Base-by-base conservation (phyloP, 2,888 invertebrate genomes). In the Theodoxus fluviatilis region DNA sequence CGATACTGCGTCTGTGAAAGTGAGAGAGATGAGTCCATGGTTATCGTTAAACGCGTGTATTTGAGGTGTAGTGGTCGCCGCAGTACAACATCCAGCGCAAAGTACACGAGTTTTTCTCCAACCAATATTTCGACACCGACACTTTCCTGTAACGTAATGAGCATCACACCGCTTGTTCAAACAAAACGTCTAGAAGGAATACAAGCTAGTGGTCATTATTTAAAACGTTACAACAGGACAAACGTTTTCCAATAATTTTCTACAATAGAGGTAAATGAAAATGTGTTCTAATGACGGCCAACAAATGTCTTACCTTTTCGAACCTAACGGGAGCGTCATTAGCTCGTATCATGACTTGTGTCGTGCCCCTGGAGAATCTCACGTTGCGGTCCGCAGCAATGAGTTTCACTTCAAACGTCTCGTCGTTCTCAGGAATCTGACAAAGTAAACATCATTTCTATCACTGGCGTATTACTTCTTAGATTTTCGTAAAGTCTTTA, bases 271-370 rank as follows among this genome's bases (percentile, higher is more conserved):
- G 37, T 22, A 38, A 6, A n/a, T 6, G 1, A 52, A 12, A 52
- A 52, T 1, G 7, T 28, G 25, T 28, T 31, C 28, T 0, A 59
- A 18, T 31, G 7, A n/a, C 7, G 18, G 7, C 25, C 18, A 25
- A 28, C 33, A 1, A 59, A 25, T 31, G 0, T 33, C 76, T 71
- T 64, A 85, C 85, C 80, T 82, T 78, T 38, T 77, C 70, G 68
- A 86, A 85, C 65, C 82, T 73, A 31, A 86, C 71, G 25, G 85
- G 85, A 33, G 86, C 85, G 78, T 85, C 85, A 74, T 86, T 86
- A 12, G 79, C 79, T 37, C 47, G 47, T 28, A 85, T 82, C 52
- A 79, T 78, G 35, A 86, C 63, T 15, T 74, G 73, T 47, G 81
- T 64, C 33, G 72, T 71, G 22, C 71, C 71, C n/a, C 65, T 67